Conservation (phyloP, 2,113 vertebrate species). For the Nyctereutes procyonoides region DNA sequence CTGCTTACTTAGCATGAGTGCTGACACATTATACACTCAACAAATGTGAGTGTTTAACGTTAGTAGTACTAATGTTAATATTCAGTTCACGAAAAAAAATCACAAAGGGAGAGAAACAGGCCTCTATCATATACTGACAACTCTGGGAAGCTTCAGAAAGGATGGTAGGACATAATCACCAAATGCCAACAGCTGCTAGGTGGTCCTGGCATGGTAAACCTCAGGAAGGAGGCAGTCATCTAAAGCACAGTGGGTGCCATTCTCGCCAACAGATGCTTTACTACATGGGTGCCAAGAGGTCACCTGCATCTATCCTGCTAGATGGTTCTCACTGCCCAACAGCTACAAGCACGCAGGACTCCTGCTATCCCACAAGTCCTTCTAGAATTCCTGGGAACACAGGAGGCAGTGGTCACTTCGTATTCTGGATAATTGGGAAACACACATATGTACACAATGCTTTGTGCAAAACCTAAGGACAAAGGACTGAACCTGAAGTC, state of each 20-base stretch:
- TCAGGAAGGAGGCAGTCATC: too few species aligned
- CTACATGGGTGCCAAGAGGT: accelerated
- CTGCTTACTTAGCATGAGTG: background rate
- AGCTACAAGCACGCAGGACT: too few species aligned
- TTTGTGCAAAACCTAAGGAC: background rate
- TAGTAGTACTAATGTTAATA: background rate
- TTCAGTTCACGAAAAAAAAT: background rate
- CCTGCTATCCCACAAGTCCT: background rate
- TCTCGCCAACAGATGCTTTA: background rate
- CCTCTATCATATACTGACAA: background rate
- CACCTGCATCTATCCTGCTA: accelerated
- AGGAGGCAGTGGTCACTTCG: background rate
- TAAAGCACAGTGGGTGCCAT: background rate
- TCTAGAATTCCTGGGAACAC: background rate
- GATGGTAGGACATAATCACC: background rate
- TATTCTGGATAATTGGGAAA: background rate
- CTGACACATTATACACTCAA: background rate
- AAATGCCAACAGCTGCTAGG: background rate
- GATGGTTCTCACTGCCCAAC: background rate
- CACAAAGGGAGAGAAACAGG: background rate
- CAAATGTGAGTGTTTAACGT: background rate
- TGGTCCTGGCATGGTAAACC: accelerated
- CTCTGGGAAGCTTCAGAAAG: background rate
- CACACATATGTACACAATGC: accelerated
- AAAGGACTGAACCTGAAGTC: background rate